These are phyloP conservation scores for Aelia acuminata DNA, from an alignment of 2,888 invertebrate species.

Conservation along the genomic window DNA sequence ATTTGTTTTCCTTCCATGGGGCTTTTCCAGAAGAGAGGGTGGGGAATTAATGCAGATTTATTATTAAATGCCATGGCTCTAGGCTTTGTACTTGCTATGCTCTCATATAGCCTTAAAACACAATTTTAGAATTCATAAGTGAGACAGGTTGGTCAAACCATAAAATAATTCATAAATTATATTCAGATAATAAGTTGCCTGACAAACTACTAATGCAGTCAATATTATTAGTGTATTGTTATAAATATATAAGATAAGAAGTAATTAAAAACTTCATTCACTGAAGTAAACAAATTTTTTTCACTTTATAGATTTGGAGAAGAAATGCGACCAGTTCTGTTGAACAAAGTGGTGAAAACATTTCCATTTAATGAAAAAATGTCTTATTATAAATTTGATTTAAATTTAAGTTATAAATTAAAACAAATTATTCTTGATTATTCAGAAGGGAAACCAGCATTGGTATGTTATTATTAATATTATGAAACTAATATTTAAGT, in stretches of 20 bases:
- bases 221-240: no score
- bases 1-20: no score
- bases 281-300: slow-evolving; percentile 13
- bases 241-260: background rate
- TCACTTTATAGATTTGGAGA: slow-evolving; percentile 76
- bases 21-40: no score
- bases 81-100: no score
- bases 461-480: slow-evolving; percentile 75
- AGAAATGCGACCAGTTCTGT: slow-evolving; percentile 79
- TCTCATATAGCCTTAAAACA: no score
- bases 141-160: no score
- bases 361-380: slow-evolving; percentile 75
- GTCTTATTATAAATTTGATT: slow-evolving; percentile 81
- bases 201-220: no score
- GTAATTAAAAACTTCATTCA: background rate
- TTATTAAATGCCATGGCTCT: no score
- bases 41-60: no score
- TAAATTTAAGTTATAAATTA: slow-evolving; percentile 82
- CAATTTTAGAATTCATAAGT: no score
- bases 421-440: slow-evolving; percentile 78
- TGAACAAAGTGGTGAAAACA: slow-evolving; percentile 81
- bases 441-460: slow-evolving; percentile 80
- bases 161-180: background rate
- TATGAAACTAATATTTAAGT: no score
- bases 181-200: background rate